Evolutionary conservation across 2,888 invertebrate species (phyloP).

Genomic region (Drosophila macrospina): DNA sequence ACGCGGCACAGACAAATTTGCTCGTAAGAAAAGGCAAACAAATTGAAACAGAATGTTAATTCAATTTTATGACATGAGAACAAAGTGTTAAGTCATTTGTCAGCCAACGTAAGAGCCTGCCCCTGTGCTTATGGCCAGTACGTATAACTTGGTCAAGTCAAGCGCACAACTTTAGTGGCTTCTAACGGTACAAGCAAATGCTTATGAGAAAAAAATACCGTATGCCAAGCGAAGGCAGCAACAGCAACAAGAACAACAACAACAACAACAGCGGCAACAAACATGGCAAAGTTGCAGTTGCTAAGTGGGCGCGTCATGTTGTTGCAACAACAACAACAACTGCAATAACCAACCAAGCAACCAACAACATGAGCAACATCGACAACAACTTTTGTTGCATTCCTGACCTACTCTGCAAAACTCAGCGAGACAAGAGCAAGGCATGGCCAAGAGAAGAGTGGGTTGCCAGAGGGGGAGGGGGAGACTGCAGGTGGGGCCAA

Average conservation of each 20-base stretch:
- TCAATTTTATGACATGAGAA: conserved; percentile 58
- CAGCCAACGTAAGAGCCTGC: conserved; percentile 7
- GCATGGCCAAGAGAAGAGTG: neutral
- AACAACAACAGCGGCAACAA: conserved; percentile 23
- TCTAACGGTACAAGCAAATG: conserved; percentile 69
- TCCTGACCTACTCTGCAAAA: conserved; percentile 75
- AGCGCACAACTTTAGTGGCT: conserved; percentile 56
- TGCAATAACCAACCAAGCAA: conserved; percentile 9
- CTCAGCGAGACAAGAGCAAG: conserved; percentile 51
- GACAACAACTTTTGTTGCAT: conserved; percentile 62
- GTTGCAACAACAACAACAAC: conserved; percentile 51
- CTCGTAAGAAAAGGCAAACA: conserved; percentile 5
- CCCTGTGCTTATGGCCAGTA: conserved; percentile 4
- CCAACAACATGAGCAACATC: conserved; percentile 16
- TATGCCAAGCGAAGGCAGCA: conserved; percentile 42
- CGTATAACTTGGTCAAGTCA: conserved; percentile 50
- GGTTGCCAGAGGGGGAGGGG: neutral
- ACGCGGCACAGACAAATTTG: too few species aligned
- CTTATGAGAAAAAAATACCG: conserved; percentile 60
- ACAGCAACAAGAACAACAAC: conserved; percentile 31
- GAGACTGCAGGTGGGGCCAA: neutral
- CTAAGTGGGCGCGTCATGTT: conserved; percentile 72
- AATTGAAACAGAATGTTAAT: conserved; percentile 56
- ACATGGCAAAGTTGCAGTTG: conserved; percentile 63
- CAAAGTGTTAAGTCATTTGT: conserved; percentile 35